A percentile compares a stretch with the other conserved stretches of the same genome.
Evolutionary conservation across 1,140 invertebrate species (phyloP).

Genomic region (Hypsibius dujardini): DNA sequence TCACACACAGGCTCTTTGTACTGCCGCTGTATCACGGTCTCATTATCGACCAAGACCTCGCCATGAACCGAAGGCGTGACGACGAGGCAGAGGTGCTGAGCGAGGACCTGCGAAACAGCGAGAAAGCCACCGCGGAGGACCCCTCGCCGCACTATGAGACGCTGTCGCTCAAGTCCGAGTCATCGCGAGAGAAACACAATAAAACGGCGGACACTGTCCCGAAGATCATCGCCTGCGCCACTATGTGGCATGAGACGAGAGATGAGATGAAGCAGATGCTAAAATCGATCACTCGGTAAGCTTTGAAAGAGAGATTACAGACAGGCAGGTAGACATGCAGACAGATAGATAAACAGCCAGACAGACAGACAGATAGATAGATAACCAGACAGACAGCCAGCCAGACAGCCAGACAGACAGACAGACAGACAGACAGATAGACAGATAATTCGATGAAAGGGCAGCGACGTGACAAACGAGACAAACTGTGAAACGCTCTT

Average conservation of each 20-base stretch:
- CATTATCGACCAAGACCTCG: conserved; percentile 86
- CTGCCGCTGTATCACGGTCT: conserved; percentile 80
- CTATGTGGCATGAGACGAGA: conserved; percentile 50
- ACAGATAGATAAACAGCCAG: too few species aligned
- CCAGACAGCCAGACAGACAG: too few species aligned
- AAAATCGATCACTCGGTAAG: conserved; percentile 37
- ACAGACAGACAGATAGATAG: too few species aligned
- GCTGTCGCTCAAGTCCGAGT: conserved; percentile 71
- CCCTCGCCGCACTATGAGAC: conserved; percentile 81
- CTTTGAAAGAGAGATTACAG: too few species aligned
- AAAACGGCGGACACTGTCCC: conserved; percentile 55
- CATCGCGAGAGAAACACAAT: conserved; percentile 48
- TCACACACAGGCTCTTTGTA: conserved; percentile 55
- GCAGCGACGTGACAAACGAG: too few species aligned
- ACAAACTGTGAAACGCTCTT: too few species aligned
- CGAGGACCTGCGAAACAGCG: conserved; percentile 26
- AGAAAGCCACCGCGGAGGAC: conserved; percentile 42
- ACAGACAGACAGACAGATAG: too few species aligned
- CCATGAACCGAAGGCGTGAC: conserved; percentile 73
- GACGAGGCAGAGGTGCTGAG: conserved; percentile 64
- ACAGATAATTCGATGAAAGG: too few species aligned
- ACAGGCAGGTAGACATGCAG: too few species aligned
- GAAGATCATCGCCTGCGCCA: conserved; percentile 64
- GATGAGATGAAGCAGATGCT: conserved; percentile 45
- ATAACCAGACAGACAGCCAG: too few species aligned